Evolutionary conservation across 64 coral and sea anemone species (phyloP), one percentile per base, ranked within the genome.

Genomic region (Montipora sp.): DNA sequence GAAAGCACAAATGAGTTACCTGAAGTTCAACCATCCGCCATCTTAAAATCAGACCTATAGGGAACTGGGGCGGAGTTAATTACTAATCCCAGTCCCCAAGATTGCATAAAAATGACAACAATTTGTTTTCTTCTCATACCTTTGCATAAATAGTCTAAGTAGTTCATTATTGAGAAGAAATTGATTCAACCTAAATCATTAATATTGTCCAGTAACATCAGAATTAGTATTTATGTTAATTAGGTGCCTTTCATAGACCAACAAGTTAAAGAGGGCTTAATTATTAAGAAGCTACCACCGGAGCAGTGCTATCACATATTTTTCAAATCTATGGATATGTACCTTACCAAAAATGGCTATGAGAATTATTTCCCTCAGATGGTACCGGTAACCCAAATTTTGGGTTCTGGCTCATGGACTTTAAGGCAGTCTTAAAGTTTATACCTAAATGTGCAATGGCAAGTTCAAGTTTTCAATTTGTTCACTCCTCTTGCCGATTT

Each of bases 251-350:
- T 8, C 27, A 74, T 74, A 74, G 71, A 43, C 71, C 27, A 74
- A 74, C 71, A 22, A 24, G 71, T 74, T 74, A 74, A 74, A 74
- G 24, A 74, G 71, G 71, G 71, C 71, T 24, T 74, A 74, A 70
- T 74, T 74, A 43, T 9, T 7, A 43, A 74, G 27, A 23, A 70
- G 71, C 12, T 27, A 74, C 71, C 71, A 74, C 27, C 27, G 22
- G 27, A 36, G 71, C n/a, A 74, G 27, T 74, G 71, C 27, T 74
- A 74, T 74, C 1, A 74, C 20, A 74, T 23, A 74, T 74, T 74
- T 74, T 74, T 43, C 71, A 74, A 23, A 7, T 63, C 60, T 16
- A 63, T 63, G 60, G 60, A 63, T 63, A 63, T 63, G 60, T 63
- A 63, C 60, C 60, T 63, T 63, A 63, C 60, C 60, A 63, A 63